Conservation (phyloP, 2,797 vertebrate species). For the Sebastes aleutianus region DNA sequence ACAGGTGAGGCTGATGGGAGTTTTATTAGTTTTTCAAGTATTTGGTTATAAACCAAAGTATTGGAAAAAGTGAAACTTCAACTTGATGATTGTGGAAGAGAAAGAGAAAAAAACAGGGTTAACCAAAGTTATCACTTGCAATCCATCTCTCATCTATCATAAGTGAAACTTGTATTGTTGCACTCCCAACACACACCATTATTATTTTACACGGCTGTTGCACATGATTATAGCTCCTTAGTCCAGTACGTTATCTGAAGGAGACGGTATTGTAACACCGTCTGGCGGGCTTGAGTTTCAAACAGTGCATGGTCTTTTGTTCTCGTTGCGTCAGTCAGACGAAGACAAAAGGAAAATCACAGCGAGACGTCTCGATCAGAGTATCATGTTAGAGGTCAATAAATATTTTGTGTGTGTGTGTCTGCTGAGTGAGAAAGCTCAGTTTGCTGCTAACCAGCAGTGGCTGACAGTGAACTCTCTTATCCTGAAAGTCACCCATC, state of each 20-base stretch:
- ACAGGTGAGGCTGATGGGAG: too few relatives aligned
- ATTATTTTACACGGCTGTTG: background rate
- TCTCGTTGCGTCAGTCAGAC: constrained; percentile 36
- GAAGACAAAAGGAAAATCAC: constrained; percentile 45
- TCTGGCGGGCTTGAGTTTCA: constrained; percentile 39
- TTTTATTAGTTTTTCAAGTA: too few relatives aligned
- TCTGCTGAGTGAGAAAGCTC: constrained; percentile 16
- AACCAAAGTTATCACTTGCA: too few relatives aligned
- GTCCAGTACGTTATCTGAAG: constrained; percentile 1
- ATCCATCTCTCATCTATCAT: background rate
- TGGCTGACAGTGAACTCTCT: background rate
- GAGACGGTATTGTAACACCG: constrained; percentile 40
- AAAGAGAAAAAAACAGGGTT: too few relatives aligned
- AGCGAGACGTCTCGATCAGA: constrained; percentile 15
- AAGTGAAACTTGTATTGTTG: background rate
- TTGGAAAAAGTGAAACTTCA: too few relatives aligned
- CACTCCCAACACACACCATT: background rate
- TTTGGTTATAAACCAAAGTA: too few relatives aligned
- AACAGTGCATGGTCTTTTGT: constrained; percentile 11
- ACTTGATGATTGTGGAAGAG: too few relatives aligned
- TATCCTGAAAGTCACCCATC: background rate
- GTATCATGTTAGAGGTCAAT: constrained; percentile 47
- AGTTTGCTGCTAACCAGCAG: constrained; percentile 4
- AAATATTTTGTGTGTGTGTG: constrained; percentile 43
- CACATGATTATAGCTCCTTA: background rate